phyloP scores from a whole-genome alignment of 2,797 vertebrate genomes.

The Philypnodon macrostomus region DNA sequence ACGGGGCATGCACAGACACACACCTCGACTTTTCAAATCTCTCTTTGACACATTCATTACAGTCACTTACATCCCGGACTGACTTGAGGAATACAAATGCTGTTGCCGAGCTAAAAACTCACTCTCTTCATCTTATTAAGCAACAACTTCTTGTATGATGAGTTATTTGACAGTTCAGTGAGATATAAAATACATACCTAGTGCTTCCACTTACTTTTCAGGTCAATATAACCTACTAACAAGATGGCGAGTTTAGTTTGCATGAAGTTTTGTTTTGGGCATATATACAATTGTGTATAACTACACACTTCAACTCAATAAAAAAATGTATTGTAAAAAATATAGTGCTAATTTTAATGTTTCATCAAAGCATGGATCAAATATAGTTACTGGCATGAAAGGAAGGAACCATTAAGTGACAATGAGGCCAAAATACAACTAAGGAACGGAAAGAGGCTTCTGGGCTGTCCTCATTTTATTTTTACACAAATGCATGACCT shows the following conservation, averaged over 20 bases:
- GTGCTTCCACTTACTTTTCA: conserved; percentile 32
- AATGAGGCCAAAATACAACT: conserved; percentile 13
- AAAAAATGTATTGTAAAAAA: too few species aligned
- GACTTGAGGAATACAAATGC: conserved; percentile 34
- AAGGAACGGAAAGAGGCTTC: neutral
- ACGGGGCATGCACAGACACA: conserved; percentile 28
- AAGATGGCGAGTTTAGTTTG: too few species aligned
- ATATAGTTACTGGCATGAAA: conserved; percentile 14
- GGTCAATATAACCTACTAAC: conserved; percentile 17
- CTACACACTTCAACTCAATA: too few species aligned
- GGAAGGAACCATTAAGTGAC: conserved; percentile 11
- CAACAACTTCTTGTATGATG: conserved; percentile 37
- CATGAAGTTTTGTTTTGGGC: too few species aligned
- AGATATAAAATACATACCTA: conserved; percentile 28
- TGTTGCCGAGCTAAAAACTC: conserved; percentile 24
- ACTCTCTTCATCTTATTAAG: conserved; percentile 34
- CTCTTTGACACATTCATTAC: conserved; percentile 38
- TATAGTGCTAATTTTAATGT: too few species aligned
- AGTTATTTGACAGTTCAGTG: conserved; percentile 21
- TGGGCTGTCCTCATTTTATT: conserved; percentile 21
- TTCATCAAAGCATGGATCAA: conserved; percentile 11
- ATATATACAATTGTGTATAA: too few species aligned
- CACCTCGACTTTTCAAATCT: conserved; percentile 16
- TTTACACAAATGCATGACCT: conserved; percentile 10
- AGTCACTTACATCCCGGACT: conserved; percentile 21